Base-by-base conservation (phyloP, 35 echinoderm and acorn worm genomes). In the Anneissia japonica region DNA sequence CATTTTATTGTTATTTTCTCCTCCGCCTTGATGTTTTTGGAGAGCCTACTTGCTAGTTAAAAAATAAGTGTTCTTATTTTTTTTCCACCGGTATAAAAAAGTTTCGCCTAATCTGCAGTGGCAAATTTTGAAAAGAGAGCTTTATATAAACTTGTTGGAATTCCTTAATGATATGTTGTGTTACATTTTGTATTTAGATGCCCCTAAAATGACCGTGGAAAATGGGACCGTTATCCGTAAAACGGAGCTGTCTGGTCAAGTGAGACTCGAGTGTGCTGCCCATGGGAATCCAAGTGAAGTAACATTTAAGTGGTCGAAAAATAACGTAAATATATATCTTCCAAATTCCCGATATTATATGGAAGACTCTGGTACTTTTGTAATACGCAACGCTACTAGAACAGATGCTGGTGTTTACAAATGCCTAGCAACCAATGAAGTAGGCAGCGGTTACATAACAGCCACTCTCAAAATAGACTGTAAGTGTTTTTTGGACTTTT, bases 371-470 rank as follows among this genome's bases (percentile, higher is more conserved):
- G 96, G 96, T 39, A 73, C 92, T 28, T 76, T 99, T 46, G 38
- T 84, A 32, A 91, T 99, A 31, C 89, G 86, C 23, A 89, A 94
- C 30, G 82, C 87, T 19, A 89, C 86, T 13, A 85, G 87, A 31
- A 75, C 13, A 14, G 83, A 99, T 36, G 86, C 84, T 0, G 92
- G 96, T 6, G 64, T 41, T 3, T 94, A 94, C 55, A 87, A 39
- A 74, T 94, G 92, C 64, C 10, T 89, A 31, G 96, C 83, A 0
- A 94, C 82, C 30, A 99, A 94, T 46, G 73, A 84, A 32, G 90
- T 91, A 3, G 96, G 96, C 30, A 74, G 28, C 9, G 74, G 39
- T 23, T 87, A 89, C 28, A 91, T 91, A 30, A 91, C 86, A 2
- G 83, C 80, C 7, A 87, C 79, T 36, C 16, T 99, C 9, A 46